Conservation (phyloP, 1,140 invertebrate species). For the Olivierus martensii region DNA sequence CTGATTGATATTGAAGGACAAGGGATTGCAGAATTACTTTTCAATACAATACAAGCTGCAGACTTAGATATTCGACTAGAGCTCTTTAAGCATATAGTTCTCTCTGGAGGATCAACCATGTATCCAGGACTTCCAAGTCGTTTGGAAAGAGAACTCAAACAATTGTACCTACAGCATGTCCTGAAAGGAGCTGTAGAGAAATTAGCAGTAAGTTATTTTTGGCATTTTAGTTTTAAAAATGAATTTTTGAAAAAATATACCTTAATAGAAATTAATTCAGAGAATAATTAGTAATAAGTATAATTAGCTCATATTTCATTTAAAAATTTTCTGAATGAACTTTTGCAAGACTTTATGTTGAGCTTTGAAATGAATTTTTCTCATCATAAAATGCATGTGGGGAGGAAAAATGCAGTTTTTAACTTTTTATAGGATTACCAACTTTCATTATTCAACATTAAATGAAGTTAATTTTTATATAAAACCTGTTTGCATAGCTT, state of each 20-base stretch:
- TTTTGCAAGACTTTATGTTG: too few relatives aligned
- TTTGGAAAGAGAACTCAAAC: slow-evolving; percentile 94
- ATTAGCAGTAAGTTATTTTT: slow-evolving; percentile 48
- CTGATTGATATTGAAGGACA: slow-evolving; percentile 89
- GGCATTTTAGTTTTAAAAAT: neutral
- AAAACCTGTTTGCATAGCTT: too few relatives aligned
- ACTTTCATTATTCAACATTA: too few relatives aligned
- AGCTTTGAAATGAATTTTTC: neutral
- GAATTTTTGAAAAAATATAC: neutral
- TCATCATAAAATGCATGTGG: too few relatives aligned
- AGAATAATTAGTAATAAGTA: neutral
- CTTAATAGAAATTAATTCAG: neutral
- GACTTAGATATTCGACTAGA: slow-evolving; percentile 93
- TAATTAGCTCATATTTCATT: neutral
- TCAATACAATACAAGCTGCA: slow-evolving; percentile 86
- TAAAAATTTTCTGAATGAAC: neutral
- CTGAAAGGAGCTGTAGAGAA: slow-evolving; percentile 86
- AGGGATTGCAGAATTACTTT: slow-evolving; percentile 95
- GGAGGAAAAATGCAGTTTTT: too few relatives aligned
- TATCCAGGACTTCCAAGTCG: slow-evolving; percentile 96
- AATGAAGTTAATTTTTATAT: too few relatives aligned
- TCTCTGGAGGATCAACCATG: slow-evolving; percentile 98
- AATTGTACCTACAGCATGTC: slow-evolving; percentile 90
- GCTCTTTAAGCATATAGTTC: slow-evolving; percentile 95
- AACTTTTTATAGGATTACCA: too few relatives aligned